A percentile compares a stretch with the other conserved stretches of the same genome.
Conservation (phyloP, 2,888 invertebrate species). For the Caenorhabditis auriculariae region DNA sequence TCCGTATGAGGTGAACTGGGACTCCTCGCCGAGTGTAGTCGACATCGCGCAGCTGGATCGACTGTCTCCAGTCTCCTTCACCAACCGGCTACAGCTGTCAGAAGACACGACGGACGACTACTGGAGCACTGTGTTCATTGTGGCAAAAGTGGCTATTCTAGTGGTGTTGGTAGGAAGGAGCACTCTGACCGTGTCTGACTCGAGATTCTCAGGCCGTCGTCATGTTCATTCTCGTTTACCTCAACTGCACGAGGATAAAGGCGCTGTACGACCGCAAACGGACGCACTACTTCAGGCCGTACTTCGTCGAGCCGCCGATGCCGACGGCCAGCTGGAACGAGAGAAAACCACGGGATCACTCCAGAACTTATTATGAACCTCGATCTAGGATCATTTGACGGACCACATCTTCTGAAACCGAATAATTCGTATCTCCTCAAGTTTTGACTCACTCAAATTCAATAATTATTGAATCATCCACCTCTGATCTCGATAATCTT, state of each 20-base stretch:
- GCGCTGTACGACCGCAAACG: constrained; percentile 44
- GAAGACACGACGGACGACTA: constrained; percentile 7
- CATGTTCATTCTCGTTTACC: constrained; percentile 43
- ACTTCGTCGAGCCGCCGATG: constrained; percentile 38
- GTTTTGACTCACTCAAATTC: no score
- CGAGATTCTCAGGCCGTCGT: constrained; percentile 27
- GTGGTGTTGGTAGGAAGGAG: constrained; percentile 19
- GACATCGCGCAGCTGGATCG: constrained; percentile 25
- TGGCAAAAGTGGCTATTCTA: constrained; percentile 37
- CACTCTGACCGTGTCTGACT: no score
- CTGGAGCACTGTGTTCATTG: constrained; percentile 34
- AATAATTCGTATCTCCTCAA: no score
- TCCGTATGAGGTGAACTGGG: neutral
- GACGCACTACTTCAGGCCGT: constrained; percentile 49
- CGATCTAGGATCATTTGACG: no score
- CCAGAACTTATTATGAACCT: no score
- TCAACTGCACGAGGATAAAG: constrained; percentile 46
- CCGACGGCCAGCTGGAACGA: no score
- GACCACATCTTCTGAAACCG: no score
- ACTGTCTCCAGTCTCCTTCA: constrained; percentile 33
- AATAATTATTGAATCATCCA: no score
- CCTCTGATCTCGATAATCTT: no score
- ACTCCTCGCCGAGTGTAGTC: no score
- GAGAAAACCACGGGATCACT: no score
- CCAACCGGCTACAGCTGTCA: constrained; percentile 17